A percentile compares a stretch with the other conserved stretches of the same genome.
Conservation (phyloP, 1,140 invertebrate species). For the Solen grandis region DNA sequence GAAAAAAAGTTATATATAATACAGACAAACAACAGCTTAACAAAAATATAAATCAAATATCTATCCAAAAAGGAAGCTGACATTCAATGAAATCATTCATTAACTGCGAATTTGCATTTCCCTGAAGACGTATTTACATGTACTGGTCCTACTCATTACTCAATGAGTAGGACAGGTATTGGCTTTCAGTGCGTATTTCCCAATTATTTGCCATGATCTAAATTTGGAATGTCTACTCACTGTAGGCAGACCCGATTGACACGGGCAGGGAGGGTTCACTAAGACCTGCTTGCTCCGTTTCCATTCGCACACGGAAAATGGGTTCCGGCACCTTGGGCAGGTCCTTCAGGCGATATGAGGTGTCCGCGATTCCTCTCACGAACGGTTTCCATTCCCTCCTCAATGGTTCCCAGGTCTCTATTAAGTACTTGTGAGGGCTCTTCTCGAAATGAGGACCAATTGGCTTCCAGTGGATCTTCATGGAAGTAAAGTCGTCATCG, state of each 20-base stretch:
- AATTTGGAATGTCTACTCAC: no score
- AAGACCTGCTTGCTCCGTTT: constrained; percentile 96
- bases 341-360: constrained; percentile 68
- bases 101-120: no score
- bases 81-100: no score
- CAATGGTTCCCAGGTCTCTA: constrained; percentile 69
- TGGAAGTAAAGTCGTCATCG: constrained; percentile 63
- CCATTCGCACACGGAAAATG: constrained; percentile 97
- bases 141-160: no score
- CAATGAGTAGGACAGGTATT: no score
- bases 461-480: constrained; percentile 69
- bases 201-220: no score
- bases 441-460: constrained; percentile 56
- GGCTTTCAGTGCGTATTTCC: no score
- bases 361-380: constrained; percentile 66
- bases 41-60: no score
- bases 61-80: no score
- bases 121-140: no score
- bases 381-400: constrained; percentile 67
- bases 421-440: constrained; percentile 64
- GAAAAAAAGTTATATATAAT: no score
- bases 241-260: constrained; percentile 62
- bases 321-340: constrained; percentile 85
- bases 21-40: no score
- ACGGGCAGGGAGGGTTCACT: constrained; percentile 87